Evolutionary conservation across 1,140 invertebrate genomes (phyloP), one percentile per base, ranked within the genome.

Genomic region (Luehdorfia chinensis): DNA sequence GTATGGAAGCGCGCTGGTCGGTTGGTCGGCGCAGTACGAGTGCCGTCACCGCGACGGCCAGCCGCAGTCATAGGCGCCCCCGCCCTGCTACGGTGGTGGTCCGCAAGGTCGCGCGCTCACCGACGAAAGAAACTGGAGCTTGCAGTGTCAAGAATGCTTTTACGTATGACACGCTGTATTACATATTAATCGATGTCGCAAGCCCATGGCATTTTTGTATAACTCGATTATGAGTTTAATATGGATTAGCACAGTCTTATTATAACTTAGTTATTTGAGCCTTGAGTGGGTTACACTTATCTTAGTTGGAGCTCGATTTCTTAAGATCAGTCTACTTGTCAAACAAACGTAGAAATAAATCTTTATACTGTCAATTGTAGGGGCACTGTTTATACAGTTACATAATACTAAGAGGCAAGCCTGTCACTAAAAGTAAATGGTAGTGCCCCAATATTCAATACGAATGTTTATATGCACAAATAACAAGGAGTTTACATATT

Each of bases 61-160:
- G 63, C 49, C 55, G 66, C 70, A 59, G 49, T 69, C 61, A 66
- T 78, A 80, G 66, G 69, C 73, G 66, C 76, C 77, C 77, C 74
- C 79, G 76, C 79, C 75, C 75, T 73, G 45, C 27, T 13, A 39
- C 58, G 53, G 52, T 55, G 61, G 56, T 59, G 55, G 60, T 36
- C 21, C 23, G 50, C 74, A 75, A 81, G 77, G 77, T 64, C 73
- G 61, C 59, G 62, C 73, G 72, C 65, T 74, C 70, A 67, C 71
- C 63, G 55, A 53, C 41, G 14, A 53, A 50, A 37, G 58, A 54
- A 56, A 56, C 50, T 52, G 30, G 47, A 69, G 50, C 66, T 66
- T 52, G 50, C 64, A 55, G 50, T 66, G 59, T 60, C 64, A 56
- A 59, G 51, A 59, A 63, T 63, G 59, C 62, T 69, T 66, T 66